These are phyloP conservation scores for Pollenia labialis DNA, from an alignment of 2,888 invertebrate genomes.

Conservation along the genomic window DNA sequence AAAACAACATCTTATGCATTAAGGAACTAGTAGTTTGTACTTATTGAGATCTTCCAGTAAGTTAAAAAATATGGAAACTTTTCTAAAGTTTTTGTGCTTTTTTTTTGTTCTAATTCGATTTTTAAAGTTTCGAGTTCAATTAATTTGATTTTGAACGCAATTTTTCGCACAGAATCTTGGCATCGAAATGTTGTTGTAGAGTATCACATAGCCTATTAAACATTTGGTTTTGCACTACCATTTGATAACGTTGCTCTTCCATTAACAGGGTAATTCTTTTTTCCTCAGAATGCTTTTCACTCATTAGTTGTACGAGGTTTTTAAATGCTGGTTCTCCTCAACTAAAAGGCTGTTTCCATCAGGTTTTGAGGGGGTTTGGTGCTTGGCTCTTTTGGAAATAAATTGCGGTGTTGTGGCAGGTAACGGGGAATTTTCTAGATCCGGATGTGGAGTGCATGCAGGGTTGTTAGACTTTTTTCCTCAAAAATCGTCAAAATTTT, in stretches of 20 bases:
- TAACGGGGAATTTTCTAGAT: too few species aligned
- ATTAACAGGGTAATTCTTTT: conserved; percentile 14
- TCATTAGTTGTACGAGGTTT: not conserved
- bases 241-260: not conserved
- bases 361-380: not conserved
- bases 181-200: not conserved
- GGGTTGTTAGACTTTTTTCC: too few species aligned
- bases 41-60: not conserved
- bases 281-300: not conserved
- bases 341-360: not conserved
- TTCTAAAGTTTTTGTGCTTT: not conserved
- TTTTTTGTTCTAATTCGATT: not conserved
- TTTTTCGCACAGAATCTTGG: conserved; percentile 12
- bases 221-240: not conserved
- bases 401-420: too few species aligned
- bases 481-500: too few species aligned
- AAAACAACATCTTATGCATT: not conserved
- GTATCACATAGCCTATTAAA: conserved; percentile 6
- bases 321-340: not conserved
- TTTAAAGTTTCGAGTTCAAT: not conserved
- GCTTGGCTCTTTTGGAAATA: not conserved
- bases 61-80: not conserved
- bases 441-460: too few species aligned
- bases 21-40: conserved; percentile 3
- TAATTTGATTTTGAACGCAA: not conserved